These are phyloP conservation scores for Calephelis virginiensis DNA, from an alignment of 1,140 invertebrate species.

Conservation along the genomic window DNA sequence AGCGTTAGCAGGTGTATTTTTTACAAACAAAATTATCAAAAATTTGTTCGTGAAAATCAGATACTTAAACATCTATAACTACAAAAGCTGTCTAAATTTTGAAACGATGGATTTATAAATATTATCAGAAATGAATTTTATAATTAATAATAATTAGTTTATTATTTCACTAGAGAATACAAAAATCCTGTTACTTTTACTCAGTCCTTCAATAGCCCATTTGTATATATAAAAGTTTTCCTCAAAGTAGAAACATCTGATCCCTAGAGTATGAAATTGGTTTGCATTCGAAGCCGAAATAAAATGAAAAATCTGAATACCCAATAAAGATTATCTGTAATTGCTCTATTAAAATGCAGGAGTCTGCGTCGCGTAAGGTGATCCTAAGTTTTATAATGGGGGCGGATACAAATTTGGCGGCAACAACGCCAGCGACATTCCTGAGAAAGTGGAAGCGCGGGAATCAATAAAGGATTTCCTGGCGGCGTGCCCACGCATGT, in stretches of 20 bases:
- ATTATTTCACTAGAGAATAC: no score
- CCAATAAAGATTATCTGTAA: conserved; percentile 30
- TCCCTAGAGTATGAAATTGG: background rate
- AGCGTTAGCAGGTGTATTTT: no score
- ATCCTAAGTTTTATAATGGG: conserved; percentile 58
- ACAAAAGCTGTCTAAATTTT: no score
- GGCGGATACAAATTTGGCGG: conserved; percentile 62
- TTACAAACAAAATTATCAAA: no score
- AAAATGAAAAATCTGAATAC: conserved; percentile 3
- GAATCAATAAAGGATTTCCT: conserved; percentile 78
- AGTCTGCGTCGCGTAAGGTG: conserved; percentile 42
- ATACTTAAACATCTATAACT: no score
- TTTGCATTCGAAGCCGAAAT: background rate
- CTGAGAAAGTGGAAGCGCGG: conserved; percentile 71
- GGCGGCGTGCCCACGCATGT: conserved; percentile 75
- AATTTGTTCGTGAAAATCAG: no score
- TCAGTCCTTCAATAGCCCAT: no score
- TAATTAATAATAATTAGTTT: no score
- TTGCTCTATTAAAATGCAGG: conserved; percentile 43
- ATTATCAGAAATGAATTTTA: no score
- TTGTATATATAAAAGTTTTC: background rate
- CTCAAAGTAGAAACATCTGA: background rate
- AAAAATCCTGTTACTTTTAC: no score
- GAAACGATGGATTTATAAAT: no score
- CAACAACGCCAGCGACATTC: conserved; percentile 71